A percentile compares a stretch with the other conserved stretches of the same genome.
Evolutionary conservation across 2,113 vertebrate genomes (phyloP).

Genomic region (Galbula dea): DNA sequence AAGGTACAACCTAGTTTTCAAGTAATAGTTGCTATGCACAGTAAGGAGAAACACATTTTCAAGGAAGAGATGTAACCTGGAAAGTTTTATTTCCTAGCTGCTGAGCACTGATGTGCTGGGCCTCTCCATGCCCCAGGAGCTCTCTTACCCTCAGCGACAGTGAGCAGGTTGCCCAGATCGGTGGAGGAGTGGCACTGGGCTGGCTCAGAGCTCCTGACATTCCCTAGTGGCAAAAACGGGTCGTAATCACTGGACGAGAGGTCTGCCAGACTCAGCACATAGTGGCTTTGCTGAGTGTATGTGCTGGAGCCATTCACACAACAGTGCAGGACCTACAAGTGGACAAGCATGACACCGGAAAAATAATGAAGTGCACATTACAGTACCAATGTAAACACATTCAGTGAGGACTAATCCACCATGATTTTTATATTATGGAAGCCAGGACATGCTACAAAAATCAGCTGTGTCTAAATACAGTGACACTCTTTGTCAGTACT

Average conservation of each 20-base stretch:
- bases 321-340: slow-evolving; percentile 88
- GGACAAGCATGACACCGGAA: not conserved
- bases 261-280: slow-evolving; percentile 89
- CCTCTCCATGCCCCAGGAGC: not conserved
- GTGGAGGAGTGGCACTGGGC: slow-evolving; percentile 71
- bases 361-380: not conserved
- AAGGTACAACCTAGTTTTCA: not conserved
- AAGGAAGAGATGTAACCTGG: not conserved
- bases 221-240: slow-evolving; percentile 86
- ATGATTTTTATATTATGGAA: not conserved
- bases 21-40: fast-evolving
- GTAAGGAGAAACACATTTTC: not conserved
- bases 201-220: slow-evolving; percentile 83
- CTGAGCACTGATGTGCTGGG: not conserved
- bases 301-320: slow-evolving; percentile 92
- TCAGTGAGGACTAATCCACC: not conserved
- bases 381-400: not conserved
- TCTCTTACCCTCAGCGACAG: slow-evolving; percentile 89
- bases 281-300: slow-evolving; percentile 92
- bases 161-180: slow-evolving; percentile 89
- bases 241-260: slow-evolving; percentile 87
- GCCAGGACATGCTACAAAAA: not conserved
- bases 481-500: fast-evolving
- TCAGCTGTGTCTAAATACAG: not conserved
- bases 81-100: not conserved